Base-by-base conservation (phyloP, 1,140 invertebrate species). In the Acyrthosiphon pisum region DNA sequence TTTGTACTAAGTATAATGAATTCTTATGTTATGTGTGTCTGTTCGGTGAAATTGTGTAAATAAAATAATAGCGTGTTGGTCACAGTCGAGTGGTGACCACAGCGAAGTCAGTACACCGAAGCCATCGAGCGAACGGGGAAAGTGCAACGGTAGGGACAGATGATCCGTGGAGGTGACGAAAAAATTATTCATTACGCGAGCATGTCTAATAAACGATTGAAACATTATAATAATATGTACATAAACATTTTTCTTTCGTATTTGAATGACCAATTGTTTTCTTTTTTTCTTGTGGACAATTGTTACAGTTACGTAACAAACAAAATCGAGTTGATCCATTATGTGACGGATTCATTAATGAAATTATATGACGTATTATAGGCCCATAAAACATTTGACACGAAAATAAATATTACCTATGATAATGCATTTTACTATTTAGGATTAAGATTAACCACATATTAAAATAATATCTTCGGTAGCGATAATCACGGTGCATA, bases 141-240 rank as follows among this genome's bases (percentile, higher is more conserved):
- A 93, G 91, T 93, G 48, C 76, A 23, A 20, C 81, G 68, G 35
- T 53, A 84, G 81, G 44, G 35, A 93, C 48, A 93, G 91, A 93
- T 93, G 91, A 93, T 93, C 91, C 48, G 91, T 86, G 41, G 91
- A 86, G 46, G 91, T 53, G 91, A 86, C 81, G 46, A 84, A 93
- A 93, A 84, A 93, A 86, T 37, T 86, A 86, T 93, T 93, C 46
- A 84, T 93, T 93, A 84, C 76, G 91, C 81, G 91, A 84, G 68
- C 76, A 84, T 93, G 48, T 93, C 76, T 84, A 93, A 93, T 84
- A 92, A 92, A 92, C 68, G 20, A 81, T 68, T 37, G 90, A 83
- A 92, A 83, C 76, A 26, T 50, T 76, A 48, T 68, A 2, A 48
- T 68, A 2, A 9, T 90, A 60, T 46, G 41, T 76, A 76, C 41